A percentile compares a stretch with the other conserved stretches of the same genome.
These are phyloP conservation scores for Rhinoptilus africanus DNA, from an alignment of 2,113 vertebrate species.

Conservation along the genomic window DNA sequence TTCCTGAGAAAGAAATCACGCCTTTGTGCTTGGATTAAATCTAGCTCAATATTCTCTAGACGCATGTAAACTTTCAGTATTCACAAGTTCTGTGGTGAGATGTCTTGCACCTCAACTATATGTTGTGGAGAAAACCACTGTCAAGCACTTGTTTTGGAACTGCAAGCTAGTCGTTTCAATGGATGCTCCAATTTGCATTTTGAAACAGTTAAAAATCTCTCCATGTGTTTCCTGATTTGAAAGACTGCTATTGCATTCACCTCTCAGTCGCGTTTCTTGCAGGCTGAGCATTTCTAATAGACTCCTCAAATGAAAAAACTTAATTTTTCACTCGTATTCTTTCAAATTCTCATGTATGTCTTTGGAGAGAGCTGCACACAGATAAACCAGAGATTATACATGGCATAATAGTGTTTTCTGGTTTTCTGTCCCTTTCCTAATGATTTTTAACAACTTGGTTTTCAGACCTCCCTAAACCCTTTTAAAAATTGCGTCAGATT, in stretches of 20 bases:
- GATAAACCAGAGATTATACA: neutral
- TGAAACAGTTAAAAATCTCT: neutral
- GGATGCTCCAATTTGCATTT: neutral
- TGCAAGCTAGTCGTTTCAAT: neutral
- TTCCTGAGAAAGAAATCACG: neutral
- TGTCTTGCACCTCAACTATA: neutral
- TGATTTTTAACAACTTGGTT: neutral
- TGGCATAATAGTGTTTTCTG: accelerated
- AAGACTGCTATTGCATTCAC: neutral
- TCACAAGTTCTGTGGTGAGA: neutral
- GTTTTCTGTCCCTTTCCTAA: neutral
- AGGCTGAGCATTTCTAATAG: neutral
- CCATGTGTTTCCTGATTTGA: neutral
- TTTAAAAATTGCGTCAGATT: neutral
- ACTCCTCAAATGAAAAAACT: neutral
- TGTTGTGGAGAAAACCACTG: neutral
- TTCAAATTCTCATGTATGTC: neutral
- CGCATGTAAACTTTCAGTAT: neutral
- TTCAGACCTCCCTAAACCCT: neutral
- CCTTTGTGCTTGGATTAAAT: neutral
- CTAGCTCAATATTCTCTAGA: neutral
- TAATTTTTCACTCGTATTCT: neutral
- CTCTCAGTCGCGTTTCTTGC: neutral
- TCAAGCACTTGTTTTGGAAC: neutral
- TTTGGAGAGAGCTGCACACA: neutral